These are phyloP conservation scores for Arnoldichthys spilopterus DNA, from an alignment of 2,797 vertebrate species.

Conservation along the genomic window DNA sequence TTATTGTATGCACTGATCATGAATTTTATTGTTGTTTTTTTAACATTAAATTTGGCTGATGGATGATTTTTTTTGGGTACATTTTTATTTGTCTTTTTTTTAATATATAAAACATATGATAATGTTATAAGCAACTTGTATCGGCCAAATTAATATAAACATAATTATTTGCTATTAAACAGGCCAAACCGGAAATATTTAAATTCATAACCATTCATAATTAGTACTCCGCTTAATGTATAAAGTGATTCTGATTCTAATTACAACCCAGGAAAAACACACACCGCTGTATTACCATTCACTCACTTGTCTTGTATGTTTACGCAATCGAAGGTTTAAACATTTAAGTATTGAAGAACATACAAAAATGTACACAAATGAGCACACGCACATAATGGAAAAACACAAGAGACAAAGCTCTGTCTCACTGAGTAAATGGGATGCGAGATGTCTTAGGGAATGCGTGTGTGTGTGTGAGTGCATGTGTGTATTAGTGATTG, in stretches of 20 bases:
- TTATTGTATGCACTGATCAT: too few relatives aligned
- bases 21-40: too few relatives aligned
- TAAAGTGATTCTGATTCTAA: neutral
- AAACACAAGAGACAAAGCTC: conserved; percentile 1
- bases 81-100: too few relatives aligned
- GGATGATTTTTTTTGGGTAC: too few relatives aligned
- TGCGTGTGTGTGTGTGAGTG: conserved; percentile 19
- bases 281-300: neutral
- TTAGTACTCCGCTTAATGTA: too few relatives aligned
- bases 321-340: neutral
- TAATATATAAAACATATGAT: too few relatives aligned
- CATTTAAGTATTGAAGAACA: neutral
- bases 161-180: too few relatives aligned
- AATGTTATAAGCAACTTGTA: too few relatives aligned
- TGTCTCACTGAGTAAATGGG: conserved; percentile 38
- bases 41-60: too few relatives aligned
- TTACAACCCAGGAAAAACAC: neutral
- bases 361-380: conserved; percentile 6
- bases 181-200: too few relatives aligned
- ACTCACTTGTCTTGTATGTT: neutral
- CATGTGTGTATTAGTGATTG: conserved; percentile 29
- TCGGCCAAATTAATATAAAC: too few relatives aligned
- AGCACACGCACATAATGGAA: conserved; percentile 13
- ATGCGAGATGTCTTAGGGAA: conserved; percentile 28
- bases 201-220: too few relatives aligned